Evolutionary conservation across 2,888 invertebrate species (phyloP).

Genomic region (Drepana falcataria): DNA sequence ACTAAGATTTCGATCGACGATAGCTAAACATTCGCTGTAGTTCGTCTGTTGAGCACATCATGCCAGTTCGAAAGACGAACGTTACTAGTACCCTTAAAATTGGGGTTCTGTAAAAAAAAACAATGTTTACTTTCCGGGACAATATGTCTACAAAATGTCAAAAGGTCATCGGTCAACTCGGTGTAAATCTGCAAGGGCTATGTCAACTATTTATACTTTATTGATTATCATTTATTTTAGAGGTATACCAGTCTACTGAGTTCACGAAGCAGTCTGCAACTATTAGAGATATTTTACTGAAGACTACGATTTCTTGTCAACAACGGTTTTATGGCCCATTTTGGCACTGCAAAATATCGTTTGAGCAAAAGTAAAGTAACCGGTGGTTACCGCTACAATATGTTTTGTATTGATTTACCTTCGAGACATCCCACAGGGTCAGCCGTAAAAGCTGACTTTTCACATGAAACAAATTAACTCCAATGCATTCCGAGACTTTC

Average conservation of each 20-base stretch:
- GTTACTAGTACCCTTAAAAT: conserved; percentile 14
- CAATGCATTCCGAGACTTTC: conserved; percentile 29
- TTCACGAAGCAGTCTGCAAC: conserved; percentile 72
- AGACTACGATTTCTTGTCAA: conserved; percentile 56
- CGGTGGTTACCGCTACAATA: conserved; percentile 43
- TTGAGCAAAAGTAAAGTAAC: conserved; percentile 70
- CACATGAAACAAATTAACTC: conserved; percentile 36
- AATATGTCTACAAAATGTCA: conserved; percentile 42
- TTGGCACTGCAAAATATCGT: conserved; percentile 70
- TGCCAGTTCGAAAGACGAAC: not conserved
- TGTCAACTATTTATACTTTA: conserved; percentile 59
- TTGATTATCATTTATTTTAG: conserved; percentile 48
- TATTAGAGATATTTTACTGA: conserved; percentile 68
- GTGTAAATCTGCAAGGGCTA: conserved; percentile 53
- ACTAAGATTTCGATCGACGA: not conserved
- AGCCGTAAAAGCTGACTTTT: conserved; percentile 70
- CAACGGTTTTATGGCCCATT: conserved; percentile 74
- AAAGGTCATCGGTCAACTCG: conserved; percentile 44
- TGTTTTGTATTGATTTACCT: conserved; percentile 24
- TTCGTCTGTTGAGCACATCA: not conserved
- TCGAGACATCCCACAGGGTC: conserved; percentile 58
- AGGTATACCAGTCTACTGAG: conserved; percentile 74
- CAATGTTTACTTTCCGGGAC: conserved; percentile 44
- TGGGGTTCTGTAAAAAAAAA: conserved; percentile 50
- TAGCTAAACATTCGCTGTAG: conserved; percentile 1